phyloP scores from a whole-genome alignment of 2,113 vertebrate species.

The Rhinopomastus cyanomelas region DNA sequence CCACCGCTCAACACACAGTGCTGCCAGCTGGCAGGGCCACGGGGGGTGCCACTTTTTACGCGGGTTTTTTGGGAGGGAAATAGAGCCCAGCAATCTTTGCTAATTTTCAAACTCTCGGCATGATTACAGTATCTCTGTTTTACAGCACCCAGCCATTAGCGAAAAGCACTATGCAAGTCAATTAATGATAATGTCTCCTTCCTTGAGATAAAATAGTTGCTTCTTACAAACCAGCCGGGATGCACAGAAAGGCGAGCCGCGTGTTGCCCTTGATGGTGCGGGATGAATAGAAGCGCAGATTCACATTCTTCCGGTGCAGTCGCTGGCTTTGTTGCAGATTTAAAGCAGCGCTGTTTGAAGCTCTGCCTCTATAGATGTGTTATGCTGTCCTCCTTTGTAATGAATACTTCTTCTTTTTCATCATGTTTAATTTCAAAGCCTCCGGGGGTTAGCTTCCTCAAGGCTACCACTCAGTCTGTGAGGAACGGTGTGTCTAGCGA shows the following conservation, averaged over 20 bases:
- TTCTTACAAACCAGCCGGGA: not conserved
- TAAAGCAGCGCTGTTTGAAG: conserved; percentile 51
- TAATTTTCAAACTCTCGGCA: not conserved
- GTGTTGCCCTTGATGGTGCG: conserved; percentile 27
- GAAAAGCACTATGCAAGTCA: not conserved
- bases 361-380: conserved; percentile 13
- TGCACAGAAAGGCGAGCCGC: conserved; percentile 3
- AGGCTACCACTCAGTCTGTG: not conserved
- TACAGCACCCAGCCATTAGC: conserved; percentile 38
- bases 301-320: conserved; percentile 6
- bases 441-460: conserved; percentile 19
- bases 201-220: conserved; percentile 5
- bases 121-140: not conserved
- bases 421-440: conserved; percentile 67
- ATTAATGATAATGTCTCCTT: conserved; percentile 36
- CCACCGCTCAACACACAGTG: fast-evolving
- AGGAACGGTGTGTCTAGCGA: not conserved
- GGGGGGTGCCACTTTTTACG: not conserved
- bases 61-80: fast-evolving
- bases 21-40: not conserved
- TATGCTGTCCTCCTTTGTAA: conserved; percentile 40
- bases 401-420: conserved; percentile 41
- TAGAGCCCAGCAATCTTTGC: not conserved
- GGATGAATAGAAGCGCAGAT: not conserved
- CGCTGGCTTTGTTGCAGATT: conserved; percentile 41